phyloP scores from a whole-genome alignment of 2,797 vertebrate genomes.

The Manis pentadactyla region DNA sequence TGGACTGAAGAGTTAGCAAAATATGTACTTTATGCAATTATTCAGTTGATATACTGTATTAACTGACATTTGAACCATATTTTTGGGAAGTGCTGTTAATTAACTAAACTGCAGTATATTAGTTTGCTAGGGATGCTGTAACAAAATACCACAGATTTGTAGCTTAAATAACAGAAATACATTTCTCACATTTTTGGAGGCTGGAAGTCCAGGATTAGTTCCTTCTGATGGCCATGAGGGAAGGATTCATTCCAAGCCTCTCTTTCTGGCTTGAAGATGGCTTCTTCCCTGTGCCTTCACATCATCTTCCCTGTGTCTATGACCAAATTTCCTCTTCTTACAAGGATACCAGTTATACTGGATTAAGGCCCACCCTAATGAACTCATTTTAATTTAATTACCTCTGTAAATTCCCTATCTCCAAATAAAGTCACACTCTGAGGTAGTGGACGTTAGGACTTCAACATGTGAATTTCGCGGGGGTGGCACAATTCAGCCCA shows the following conservation, averaged over 20 bases:
- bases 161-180: constrained; percentile 17
- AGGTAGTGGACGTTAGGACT: neutral
- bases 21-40: neutral
- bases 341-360: neutral
- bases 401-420: neutral
- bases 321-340: neutral
- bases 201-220: neutral
- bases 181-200: neutral
- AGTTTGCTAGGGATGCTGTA: neutral
- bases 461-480: neutral
- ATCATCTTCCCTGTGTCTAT: neutral
- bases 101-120: neutral
- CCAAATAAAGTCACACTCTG: neutral
- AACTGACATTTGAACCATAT: neutral
- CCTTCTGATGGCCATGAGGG: neutral
- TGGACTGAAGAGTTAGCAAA: neutral
- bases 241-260: neutral
- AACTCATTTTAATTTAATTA: neutral
- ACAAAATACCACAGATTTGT: neutral
- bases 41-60: neutral
- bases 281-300: neutral
- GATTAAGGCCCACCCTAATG: neutral
- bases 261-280: neutral
- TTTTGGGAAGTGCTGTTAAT: neutral
- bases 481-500: neutral